These are phyloP conservation scores for Drepana arcuata DNA, from an alignment of 1,140 invertebrate species.

Conservation along the genomic window DNA sequence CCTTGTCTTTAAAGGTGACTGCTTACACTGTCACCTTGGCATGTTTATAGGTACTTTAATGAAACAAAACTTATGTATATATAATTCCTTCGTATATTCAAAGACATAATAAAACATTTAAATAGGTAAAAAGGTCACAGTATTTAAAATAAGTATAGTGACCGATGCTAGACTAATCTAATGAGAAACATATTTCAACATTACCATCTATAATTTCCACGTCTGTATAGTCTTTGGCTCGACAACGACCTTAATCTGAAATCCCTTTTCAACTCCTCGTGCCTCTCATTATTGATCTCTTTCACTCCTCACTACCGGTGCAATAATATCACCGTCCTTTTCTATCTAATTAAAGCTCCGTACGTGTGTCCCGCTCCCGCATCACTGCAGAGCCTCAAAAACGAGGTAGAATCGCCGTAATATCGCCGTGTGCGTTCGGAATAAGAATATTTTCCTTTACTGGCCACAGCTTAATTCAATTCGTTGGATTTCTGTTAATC, in stretches of 20 bases:
- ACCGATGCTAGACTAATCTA: too few relatives aligned
- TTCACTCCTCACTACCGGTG: constrained; percentile 71
- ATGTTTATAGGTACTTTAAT: too few relatives aligned
- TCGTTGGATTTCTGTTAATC: too few relatives aligned
- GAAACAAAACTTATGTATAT: too few relatives aligned
- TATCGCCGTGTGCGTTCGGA: constrained; percentile 51
- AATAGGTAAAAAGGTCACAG: too few relatives aligned
- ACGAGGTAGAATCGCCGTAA: constrained; percentile 58
- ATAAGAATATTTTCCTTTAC: constrained; percentile 50
- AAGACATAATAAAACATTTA: too few relatives aligned
- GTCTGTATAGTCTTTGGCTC: constrained; percentile 53
- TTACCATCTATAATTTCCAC: constrained; percentile 33
- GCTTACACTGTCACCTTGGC: too few relatives aligned
- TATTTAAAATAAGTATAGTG: too few relatives aligned
- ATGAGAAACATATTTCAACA: too few relatives aligned
- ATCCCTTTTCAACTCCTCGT: constrained; percentile 72
- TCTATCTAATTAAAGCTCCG: constrained; percentile 19
- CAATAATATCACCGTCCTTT: constrained; percentile 50
- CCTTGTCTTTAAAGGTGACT: too few relatives aligned
- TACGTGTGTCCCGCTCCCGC: constrained; percentile 38
- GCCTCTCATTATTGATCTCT: constrained; percentile 72
- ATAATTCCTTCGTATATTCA: too few relatives aligned
- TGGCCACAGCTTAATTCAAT: constrained; percentile 30
- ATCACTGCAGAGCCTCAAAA: constrained; percentile 68
- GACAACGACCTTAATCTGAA: constrained; percentile 72